These are phyloP conservation scores for Tapirus terrestris DNA, from an alignment of 2,113 vertebrate genomes.

Conservation along the genomic window DNA sequence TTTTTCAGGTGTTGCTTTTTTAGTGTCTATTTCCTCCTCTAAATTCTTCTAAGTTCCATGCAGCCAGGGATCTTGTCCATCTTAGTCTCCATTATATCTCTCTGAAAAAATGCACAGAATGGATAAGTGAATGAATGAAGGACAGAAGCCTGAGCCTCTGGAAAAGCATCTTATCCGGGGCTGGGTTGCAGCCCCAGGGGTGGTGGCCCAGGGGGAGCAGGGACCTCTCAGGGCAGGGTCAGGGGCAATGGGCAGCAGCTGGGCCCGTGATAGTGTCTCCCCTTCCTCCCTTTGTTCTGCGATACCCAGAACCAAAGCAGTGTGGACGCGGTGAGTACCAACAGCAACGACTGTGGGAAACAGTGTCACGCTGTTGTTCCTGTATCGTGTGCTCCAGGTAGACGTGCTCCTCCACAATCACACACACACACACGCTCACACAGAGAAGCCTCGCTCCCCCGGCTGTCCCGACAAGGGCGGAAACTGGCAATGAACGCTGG, in stretches of 20 bases:
- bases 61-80: neutral
- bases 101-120: neutral
- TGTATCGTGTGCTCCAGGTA: neutral
- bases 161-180: neutral
- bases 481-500: neutral
- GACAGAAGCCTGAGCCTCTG: fast-evolving
- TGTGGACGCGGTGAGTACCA: fast-evolving
- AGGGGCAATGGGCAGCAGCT: fast-evolving
- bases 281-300: neutral
- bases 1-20: neutral
- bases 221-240: too few relatives aligned
- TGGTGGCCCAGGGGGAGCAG: fast-evolving
- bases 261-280: neutral
- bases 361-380: fast-evolving
- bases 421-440: fast-evolving
- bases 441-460: too few relatives aligned
- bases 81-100: neutral
- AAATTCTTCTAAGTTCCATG: neutral
- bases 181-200: fast-evolving
- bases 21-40: neutral
- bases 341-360: fast-evolving
- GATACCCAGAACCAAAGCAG: fast-evolving
- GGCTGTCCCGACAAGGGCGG: neutral
- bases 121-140: neutral
- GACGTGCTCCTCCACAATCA: neutral